Base-by-base conservation (phyloP, 1,140 invertebrate species). In the Stratiolaelaps scimitus region DNA sequence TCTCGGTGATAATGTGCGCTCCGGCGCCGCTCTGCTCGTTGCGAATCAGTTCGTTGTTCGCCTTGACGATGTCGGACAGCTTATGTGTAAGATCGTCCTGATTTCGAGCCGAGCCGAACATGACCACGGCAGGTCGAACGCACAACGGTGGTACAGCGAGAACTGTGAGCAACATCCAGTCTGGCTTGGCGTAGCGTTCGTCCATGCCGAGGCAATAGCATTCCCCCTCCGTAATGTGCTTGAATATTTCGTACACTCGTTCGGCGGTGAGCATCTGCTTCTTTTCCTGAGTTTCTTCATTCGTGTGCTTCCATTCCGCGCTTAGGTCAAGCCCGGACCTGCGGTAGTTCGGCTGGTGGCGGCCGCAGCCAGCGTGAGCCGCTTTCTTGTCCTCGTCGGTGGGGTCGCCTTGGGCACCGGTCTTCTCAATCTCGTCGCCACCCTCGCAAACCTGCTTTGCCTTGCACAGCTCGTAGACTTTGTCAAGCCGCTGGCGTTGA, bases 11-110 rank as follows among this genome's bases (percentile, higher is more conserved):
- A 7, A 99, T 91, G 74, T 98, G 95, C 23, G 93, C 87, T 0
- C 96, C 93, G 26, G 92, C 92, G 40, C 96, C 96, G 60, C 86
- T 85, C 71, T 91, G 84, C 78, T 99, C 96, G 77, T 98, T 98
- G 67, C 89, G 83, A 65, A 86, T 80, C 26, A 99, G 76, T 76
- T 99, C 93, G 78, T 97, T 98, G 75, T 99, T 99, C 1, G 89
- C 83, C 80, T 99, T 99, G 43, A 99, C 92, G 45, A 99, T 98
- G 75, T 99, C 96, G 0, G 94, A 84, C 13, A 99, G 78, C 78
- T 99, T 99, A 75, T 99, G 93, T 0, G 96, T 99, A 68, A 99
- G 82, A 83, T 99, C 96, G 76, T 99, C 96, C 78, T 96, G 84
- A 83, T 98, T 98, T 75, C 92, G 88, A 0, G 94, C 93, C 1